A percentile compares a stretch with the other conserved stretches of the same genome.
Evolutionary conservation across 2,888 invertebrate genomes (phyloP).

Genomic region (Dermolepida albohirtum): DNA sequence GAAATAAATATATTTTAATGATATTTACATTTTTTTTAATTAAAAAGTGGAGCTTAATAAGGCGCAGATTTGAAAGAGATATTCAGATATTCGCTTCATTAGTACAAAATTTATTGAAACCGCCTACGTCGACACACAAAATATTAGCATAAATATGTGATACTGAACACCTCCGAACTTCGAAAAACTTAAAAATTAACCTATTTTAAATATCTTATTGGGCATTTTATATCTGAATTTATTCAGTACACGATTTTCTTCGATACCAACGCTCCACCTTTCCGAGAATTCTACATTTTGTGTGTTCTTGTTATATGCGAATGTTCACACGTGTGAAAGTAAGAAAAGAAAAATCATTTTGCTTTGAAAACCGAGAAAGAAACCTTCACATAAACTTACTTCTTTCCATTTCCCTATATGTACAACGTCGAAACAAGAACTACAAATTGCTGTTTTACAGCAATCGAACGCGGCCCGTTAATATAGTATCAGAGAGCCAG

Average conservation of each 20-base stretch:
- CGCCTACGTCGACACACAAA: constrained; percentile 45
- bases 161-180: constrained; percentile 29
- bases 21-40: too few species aligned
- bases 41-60: too few species aligned
- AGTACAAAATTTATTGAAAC: constrained; percentile 51
- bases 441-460: constrained; percentile 53
- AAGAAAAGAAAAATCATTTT: too few species aligned
- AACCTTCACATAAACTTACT: constrained; percentile 23
- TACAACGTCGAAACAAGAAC: constrained; percentile 49
- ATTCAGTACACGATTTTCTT: constrained; percentile 52
- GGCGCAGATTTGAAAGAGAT: too few species aligned
- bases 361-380: too few species aligned
- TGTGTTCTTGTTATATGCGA: constrained; percentile 17
- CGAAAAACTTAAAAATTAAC: constrained; percentile 28
- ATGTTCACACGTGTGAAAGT: not conserved
- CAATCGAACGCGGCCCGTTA: constrained; percentile 51
- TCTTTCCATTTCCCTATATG: constrained; percentile 42
- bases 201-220: constrained; percentile 20
- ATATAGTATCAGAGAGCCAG: constrained; percentile 13
- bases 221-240: constrained; percentile 50
- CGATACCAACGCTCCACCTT: constrained; percentile 43
- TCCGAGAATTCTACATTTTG: constrained; percentile 46
- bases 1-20: too few species aligned
- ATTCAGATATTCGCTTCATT: constrained; percentile 44
- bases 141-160: constrained; percentile 56